phyloP scores from a whole-genome alignment of 2,797 vertebrate species.

The Cottoperca gobio region DNA sequence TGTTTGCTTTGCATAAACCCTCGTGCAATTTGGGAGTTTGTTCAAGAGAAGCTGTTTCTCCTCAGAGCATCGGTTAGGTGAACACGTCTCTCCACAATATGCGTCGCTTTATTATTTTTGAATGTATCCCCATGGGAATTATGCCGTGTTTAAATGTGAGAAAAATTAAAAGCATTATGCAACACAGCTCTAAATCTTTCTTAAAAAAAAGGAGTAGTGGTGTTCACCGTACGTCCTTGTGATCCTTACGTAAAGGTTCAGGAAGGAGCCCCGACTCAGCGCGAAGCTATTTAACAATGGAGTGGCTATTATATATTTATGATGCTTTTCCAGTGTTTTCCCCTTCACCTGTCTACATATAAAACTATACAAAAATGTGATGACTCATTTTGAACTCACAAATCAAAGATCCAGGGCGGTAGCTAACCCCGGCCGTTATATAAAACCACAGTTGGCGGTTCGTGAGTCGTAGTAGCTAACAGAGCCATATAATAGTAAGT shows the following conservation, averaged over 20 bases:
- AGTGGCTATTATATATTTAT: slow-evolving; percentile 57
- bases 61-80: background rate
- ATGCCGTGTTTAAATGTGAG: background rate
- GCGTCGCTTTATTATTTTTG: background rate
- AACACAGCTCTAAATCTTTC: background rate
- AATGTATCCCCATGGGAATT: background rate
- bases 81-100: slow-evolving; percentile 5
- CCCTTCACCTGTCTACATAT: slow-evolving; percentile 22
- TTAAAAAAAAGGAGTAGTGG: background rate
- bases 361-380: too few species aligned
- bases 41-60: slow-evolving; percentile 22
- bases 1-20: slow-evolving; percentile 66
- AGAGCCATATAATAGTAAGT: too few species aligned
- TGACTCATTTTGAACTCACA: too few species aligned
- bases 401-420: too few species aligned
- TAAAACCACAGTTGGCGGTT: too few species aligned
- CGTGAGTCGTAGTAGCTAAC: too few species aligned
- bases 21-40: slow-evolving; percentile 50
- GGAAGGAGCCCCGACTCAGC: slow-evolving; percentile 19
- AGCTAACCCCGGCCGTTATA: too few species aligned
- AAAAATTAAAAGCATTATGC: background rate
- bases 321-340: slow-evolving; percentile 40
- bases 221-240: slow-evolving; percentile 11
- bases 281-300: slow-evolving; percentile 15
- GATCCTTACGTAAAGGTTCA: slow-evolving; percentile 19